Evolutionary conservation across 2,888 invertebrate species (phyloP).

Genomic region (Himalopsyche japonica): DNA sequence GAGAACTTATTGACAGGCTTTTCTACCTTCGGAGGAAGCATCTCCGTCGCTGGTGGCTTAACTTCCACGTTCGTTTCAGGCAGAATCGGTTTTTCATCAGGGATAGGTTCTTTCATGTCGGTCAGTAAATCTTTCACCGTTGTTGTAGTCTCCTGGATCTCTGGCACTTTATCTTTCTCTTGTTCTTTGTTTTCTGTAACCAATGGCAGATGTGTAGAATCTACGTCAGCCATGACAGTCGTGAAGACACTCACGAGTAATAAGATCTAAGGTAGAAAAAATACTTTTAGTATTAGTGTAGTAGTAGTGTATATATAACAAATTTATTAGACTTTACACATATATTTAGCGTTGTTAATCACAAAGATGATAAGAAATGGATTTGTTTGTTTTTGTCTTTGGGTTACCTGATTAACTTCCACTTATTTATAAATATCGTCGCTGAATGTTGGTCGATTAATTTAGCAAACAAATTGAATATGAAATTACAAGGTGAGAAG

Average conservation of each 20-base stretch:
- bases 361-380: too few species aligned
- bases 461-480: too few species aligned
- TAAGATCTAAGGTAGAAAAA: not conserved
- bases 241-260: not conserved
- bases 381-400: too few species aligned
- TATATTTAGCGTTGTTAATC: too few species aligned
- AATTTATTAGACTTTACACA: too few species aligned
- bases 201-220: not conserved
- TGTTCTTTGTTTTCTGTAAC: not conserved
- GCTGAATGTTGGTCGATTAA: too few species aligned
- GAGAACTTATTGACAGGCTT: not conserved
- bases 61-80: not conserved
- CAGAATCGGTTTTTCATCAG: not conserved
- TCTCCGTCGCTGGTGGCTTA: not conserved
- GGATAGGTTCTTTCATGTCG: not conserved
- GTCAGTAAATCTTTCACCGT: not conserved
- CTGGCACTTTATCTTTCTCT: not conserved
- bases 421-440: too few species aligned
- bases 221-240: not conserved
- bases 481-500: too few species aligned
- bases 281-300: not conserved
- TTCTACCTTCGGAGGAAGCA: not conserved
- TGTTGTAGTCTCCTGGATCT: not conserved
- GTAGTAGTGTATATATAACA: too few species aligned
- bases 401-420: too few species aligned